phyloP scores from a whole-genome alignment of 2,888 invertebrate species.

The Phaedon cochleariae region DNA sequence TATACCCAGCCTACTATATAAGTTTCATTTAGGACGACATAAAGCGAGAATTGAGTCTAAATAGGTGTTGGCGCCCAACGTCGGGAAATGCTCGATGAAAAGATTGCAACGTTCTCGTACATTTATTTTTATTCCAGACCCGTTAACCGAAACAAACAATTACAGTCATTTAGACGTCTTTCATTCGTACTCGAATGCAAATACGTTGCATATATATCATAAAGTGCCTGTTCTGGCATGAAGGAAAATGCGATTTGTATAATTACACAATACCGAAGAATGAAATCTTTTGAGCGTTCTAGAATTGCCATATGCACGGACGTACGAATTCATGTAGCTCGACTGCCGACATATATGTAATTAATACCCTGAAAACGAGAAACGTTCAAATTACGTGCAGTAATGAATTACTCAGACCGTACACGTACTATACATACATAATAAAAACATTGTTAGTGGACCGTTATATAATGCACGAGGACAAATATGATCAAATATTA shows the following conservation, averaged over 20 bases:
- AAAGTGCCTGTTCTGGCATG: neutral
- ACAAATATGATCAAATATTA: constrained; percentile 58
- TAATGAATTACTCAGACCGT: constrained; percentile 50
- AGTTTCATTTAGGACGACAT: too few relatives aligned
- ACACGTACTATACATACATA: constrained; percentile 53
- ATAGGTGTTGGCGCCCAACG: neutral
- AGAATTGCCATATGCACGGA: neutral
- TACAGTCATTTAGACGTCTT: neutral
- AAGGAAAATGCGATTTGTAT: neutral
- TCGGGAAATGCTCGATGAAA: neutral
- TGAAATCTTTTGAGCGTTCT: neutral
- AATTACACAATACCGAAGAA: constrained; percentile 1
- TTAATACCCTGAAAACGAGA: constrained; percentile 46
- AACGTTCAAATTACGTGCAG: constrained; percentile 50
- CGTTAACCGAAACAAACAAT: neutral
- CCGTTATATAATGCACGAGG: constrained; percentile 54
- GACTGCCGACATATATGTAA: constrained; percentile 34
- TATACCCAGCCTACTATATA: too few relatives aligned
- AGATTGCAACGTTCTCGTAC: neutral
- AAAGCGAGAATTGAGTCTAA: too few relatives aligned
- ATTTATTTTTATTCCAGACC: neutral
- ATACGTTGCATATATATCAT: neutral
- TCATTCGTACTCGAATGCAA: neutral
- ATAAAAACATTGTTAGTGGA: constrained; percentile 57
- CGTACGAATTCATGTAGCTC: neutral